These are phyloP conservation scores for Scaptomyza graminum DNA, from an alignment of 1,140 invertebrate genomes.

Conservation along the genomic window DNA sequence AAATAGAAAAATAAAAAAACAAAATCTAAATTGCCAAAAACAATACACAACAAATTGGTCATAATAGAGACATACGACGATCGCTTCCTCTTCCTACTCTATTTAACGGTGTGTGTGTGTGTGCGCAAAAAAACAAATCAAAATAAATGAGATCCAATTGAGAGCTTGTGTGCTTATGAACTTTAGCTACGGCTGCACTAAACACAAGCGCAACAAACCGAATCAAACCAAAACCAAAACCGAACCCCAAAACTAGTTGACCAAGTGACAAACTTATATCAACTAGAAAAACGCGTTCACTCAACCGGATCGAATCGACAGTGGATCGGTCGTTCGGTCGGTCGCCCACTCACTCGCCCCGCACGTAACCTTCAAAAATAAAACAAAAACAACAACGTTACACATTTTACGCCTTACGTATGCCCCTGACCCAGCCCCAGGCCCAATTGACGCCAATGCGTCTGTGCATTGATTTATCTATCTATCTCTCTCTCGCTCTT, in stretches of 20 bases:
- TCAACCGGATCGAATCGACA: conserved; percentile 41
- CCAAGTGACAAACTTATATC: conserved; percentile 44
- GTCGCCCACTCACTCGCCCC: conserved; percentile 35
- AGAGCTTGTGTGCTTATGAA: conserved; percentile 33
- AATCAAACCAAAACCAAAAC: conserved; percentile 31
- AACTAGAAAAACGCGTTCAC: conserved; percentile 77
- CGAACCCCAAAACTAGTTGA: conserved; percentile 29
- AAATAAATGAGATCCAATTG: conserved; percentile 52
- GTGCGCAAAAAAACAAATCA: conserved; percentile 24
- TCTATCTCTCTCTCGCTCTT: not conserved
- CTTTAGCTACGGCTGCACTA: conserved; percentile 3
- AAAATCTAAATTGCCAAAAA: conserved; percentile 26
- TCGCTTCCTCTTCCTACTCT: conserved; percentile 55
- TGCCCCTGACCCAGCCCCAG: not conserved
- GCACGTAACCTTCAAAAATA: conserved; percentile 69
- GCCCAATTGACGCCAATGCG: conserved; percentile 41
- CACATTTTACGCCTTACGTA: conserved; percentile 17
- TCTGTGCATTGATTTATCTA: conserved; percentile 42
- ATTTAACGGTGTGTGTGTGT: conserved; percentile 54
- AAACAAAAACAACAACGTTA: not conserved
- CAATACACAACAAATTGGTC: conserved; percentile 32
- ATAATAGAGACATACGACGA: conserved; percentile 31
- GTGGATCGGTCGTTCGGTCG: conserved; percentile 7
- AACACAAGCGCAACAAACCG: conserved; percentile 1
- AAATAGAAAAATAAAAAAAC: conserved; percentile 20